These are phyloP conservation scores for Troglohyphantes excavatus DNA, from an alignment of 2,888 invertebrate genomes.

Conservation along the genomic window DNA sequence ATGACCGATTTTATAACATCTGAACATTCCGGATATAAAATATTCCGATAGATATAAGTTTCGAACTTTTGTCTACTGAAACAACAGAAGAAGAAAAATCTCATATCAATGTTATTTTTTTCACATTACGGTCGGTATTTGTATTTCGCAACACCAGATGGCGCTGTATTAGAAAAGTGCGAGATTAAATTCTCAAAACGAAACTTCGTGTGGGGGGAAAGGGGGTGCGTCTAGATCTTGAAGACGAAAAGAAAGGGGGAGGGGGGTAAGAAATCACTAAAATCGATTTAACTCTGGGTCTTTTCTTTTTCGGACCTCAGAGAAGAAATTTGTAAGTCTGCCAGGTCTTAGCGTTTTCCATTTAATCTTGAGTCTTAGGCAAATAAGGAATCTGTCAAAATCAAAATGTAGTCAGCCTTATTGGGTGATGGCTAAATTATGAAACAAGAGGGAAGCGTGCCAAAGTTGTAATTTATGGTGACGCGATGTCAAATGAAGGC, in stretches of 20 bases:
- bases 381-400: constrained; percentile 67
- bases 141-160: constrained; percentile 75
- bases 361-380: constrained; percentile 69
- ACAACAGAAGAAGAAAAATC: constrained; percentile 29
- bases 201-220: constrained; percentile 49
- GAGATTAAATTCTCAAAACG: constrained; percentile 77
- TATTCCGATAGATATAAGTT: too few species aligned
- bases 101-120: constrained; percentile 62
- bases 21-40: too few species aligned
- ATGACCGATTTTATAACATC: too few species aligned
- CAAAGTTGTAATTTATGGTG: neutral
- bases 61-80: too few species aligned
- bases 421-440: constrained; percentile 62
- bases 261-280: constrained; percentile 69
- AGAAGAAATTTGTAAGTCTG: constrained; percentile 73
- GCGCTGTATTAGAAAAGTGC: constrained; percentile 73
- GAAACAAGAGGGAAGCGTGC: neutral
- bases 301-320: constrained; percentile 35
- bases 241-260: neutral
- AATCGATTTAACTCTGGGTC: constrained; percentile 72
- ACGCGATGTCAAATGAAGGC: too few species aligned
- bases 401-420: constrained; percentile 56
- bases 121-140: constrained; percentile 74
- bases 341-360: constrained; percentile 55
- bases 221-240: neutral